Percentiles rank a stretch among this genome's conserved stretches.
phyloP scores from a whole-genome alignment of 2,888 invertebrate species.

The Drosophila siamana region DNA sequence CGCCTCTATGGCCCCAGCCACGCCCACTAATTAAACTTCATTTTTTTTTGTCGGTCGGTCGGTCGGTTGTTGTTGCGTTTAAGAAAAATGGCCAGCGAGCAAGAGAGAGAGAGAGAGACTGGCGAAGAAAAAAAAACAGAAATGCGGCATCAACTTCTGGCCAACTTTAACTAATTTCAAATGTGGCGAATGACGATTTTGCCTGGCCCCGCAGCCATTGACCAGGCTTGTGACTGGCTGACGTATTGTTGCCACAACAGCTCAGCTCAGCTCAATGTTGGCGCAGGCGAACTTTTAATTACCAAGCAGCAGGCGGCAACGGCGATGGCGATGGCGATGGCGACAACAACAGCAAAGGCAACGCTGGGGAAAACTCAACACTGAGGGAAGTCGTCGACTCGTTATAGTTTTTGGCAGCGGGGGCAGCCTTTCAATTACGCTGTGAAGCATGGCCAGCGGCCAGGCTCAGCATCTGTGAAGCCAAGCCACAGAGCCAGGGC shows the following conservation, averaged over 20 bases:
- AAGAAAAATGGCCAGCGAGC: constrained; percentile 46
- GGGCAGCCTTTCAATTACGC: constrained; percentile 71
- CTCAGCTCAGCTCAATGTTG: constrained; percentile 63
- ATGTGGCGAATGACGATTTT: constrained; percentile 68
- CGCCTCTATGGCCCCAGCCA: constrained; percentile 21
- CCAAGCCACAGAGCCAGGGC: constrained; percentile 22
- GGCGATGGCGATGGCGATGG: constrained; percentile 6
- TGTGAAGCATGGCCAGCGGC: constrained; percentile 72
- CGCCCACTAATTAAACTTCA: constrained; percentile 79
- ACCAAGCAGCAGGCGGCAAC: constrained; percentile 67
- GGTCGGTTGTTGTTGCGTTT: neutral
- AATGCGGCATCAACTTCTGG: constrained; percentile 54
- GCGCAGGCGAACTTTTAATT: constrained; percentile 75
- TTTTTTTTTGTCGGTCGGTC: too few relatives aligned
- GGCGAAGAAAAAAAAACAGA: constrained; percentile 34
- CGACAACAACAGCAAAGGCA: constrained; percentile 10
- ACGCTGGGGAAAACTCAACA: neutral
- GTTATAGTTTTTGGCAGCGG: neutral
- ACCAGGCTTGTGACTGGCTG: constrained; percentile 61
- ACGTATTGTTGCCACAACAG: constrained; percentile 75
- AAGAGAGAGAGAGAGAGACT: constrained; percentile 22
- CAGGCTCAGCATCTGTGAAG: constrained; percentile 31
- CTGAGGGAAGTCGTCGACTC: neutral
- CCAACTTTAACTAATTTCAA: constrained; percentile 78
- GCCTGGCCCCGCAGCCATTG: constrained; percentile 32